Base-by-base conservation (phyloP, 2,888 invertebrate species). In the Tachina lurida region DNA sequence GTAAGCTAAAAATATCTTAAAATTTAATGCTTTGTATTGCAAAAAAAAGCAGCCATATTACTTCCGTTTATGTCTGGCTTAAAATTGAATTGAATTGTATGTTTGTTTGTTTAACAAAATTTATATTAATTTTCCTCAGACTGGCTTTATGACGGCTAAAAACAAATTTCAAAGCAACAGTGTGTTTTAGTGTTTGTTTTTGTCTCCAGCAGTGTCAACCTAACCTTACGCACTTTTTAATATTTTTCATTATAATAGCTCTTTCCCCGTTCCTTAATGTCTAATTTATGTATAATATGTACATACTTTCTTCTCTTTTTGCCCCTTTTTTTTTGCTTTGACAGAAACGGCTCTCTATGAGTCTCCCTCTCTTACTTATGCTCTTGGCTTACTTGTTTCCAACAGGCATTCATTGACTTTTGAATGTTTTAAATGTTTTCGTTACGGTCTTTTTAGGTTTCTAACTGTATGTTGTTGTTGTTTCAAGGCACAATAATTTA, bases 211-310 rank as follows among this genome's bases (percentile, higher is more conserved):
- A 63, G n/a, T 85, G 58, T 65, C 60, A 71, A 63, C 83, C 39
- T 83, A 86, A 86, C 86, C 86, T 86, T 86, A 86, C 86, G 83
- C 86, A 86, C 83, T 86, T 62, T 68, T 68, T 58, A 47, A 54
- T 19, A 49, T 17, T 54, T 31, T 31, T 7, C 31, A 31, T 31
- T 31, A 22, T 47, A 17, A 12, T 2, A 0, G 3, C 31, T 39
- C 31, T 65, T 73, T 31, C 31, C 31, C 31, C 31, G 5, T 62
- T n/a, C 5, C 5, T 17, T 43, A 10, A 39, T 43, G 43, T 41
- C 43, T 43, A 60, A 65, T 31, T 10, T 49, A 67, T 31, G 49
- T 7, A 47, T 31, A 17, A 12, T 22, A 63, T 45, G 19, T 19
- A 22, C 31, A 43, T 43, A 12, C 13, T 31, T n/a, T 41, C 52